Base-by-base conservation (phyloP, 2,797 vertebrate genomes). In the Taeniopygia guttata region DNA sequence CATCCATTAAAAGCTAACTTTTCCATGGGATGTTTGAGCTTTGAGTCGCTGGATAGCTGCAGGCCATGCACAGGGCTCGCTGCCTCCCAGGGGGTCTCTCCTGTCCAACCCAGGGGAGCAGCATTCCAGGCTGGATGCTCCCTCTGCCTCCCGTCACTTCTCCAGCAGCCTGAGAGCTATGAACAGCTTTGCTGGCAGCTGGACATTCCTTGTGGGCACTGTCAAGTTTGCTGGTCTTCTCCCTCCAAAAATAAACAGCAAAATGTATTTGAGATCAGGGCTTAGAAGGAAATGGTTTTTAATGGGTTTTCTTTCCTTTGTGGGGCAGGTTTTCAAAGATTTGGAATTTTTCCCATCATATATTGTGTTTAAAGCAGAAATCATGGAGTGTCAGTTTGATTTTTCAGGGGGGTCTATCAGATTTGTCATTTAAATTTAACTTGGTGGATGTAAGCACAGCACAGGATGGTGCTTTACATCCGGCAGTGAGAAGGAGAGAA, bases 1-100 rank as follows among this genome's bases (percentile, higher is more conserved):
- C 84, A 82, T 95, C 95, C 95, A 96, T 96, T 96, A 96, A 95
- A 82, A 92, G 92, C 93, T 95, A 94, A 96, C 92, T 93, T 94
- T 92, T 96, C 70, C 52, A 26, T 5, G 84, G 80, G 77, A 74
- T 84, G 87, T 66, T 85, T 86, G 92, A 92, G 94, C 72, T 85
- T 5, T 56, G 72, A 87, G 93, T 32, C 49, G 73, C 76, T 13
- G 67, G 27, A 93, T 96, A 32, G 95, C 96, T 79, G 87, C 69
- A 1, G 96, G 96, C 95, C 34, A 86, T 45, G 76, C 73, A 2
- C n/a, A 7, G 92, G 23, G 21, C 89, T 90, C 10, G 7, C 42
- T n/a, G 79, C 76, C 87, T 93, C 90, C 90, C 81, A 18, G 72
- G 89, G 93, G 88, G 63, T 91, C 90, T 90, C 80, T 84, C 32